Percentiles rank a stretch among this genome's conserved stretches.
Evolutionary conservation across 2,888 invertebrate genomes (phyloP).

Genomic region (Synanthedon tipuliformis): DNA sequence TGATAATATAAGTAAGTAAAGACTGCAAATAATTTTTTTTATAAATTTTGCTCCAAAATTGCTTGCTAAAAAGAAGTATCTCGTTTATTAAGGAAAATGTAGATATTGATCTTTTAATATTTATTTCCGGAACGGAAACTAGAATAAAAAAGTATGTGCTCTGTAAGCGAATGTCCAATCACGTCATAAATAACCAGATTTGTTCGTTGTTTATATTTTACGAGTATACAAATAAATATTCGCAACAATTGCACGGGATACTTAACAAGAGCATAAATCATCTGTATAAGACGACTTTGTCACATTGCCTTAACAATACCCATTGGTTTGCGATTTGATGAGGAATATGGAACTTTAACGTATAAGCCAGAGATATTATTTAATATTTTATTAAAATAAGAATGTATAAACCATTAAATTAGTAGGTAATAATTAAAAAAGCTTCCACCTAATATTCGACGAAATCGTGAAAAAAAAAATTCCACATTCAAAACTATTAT

Average conservation of each 20-base stretch:
- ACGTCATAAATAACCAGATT: constrained; percentile 67
- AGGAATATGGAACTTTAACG: constrained; percentile 35
- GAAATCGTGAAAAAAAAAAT: too few relatives aligned
- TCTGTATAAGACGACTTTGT: constrained; percentile 67
- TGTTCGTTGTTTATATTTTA: constrained; percentile 66
- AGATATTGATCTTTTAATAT: too few relatives aligned
- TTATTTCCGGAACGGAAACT: constrained; percentile 6
- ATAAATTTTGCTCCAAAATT: too few relatives aligned
- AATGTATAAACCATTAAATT: too few relatives aligned
- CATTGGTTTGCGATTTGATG: constrained; percentile 18
- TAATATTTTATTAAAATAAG: neutral
- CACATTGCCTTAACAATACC: constrained; percentile 53
- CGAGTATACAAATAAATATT: constrained; percentile 63
- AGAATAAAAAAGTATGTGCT: constrained; percentile 26
- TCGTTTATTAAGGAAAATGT: too few relatives aligned
- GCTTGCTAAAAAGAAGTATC: too few relatives aligned
- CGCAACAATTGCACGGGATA: constrained; percentile 66
- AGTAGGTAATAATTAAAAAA: too few relatives aligned
- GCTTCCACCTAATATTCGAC: too few relatives aligned
- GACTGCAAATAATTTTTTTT: too few relatives aligned
- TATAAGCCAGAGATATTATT: neutral
- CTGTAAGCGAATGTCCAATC: constrained; percentile 57
- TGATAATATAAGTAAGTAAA: too few relatives aligned
- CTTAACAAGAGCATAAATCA: constrained; percentile 66
- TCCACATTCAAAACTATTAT: too few relatives aligned